Base-by-base conservation (phyloP, 2,888 invertebrate species). In the Oscheius myriophilus region DNA sequence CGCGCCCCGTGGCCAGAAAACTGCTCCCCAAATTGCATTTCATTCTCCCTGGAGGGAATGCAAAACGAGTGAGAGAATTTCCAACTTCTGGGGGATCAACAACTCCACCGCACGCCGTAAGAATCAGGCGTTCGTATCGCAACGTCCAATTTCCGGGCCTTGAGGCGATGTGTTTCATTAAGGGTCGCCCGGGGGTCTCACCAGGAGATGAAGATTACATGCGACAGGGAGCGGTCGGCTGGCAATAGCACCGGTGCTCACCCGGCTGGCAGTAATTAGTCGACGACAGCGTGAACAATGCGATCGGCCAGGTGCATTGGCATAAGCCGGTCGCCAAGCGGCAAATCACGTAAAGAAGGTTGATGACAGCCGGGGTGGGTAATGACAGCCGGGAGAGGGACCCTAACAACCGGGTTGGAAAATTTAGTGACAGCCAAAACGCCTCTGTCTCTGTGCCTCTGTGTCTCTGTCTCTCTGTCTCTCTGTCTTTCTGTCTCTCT, bases 231-330 rank as follows among this genome's bases (percentile, higher is more conserved):
- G 53, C 21, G 25, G 26, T 54, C 26, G 21, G n/a, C 21, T 23
- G 43, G 43, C 42, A 57, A 43, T 14, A 33, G 33, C 33, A 33
- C 4, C 33, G n/a, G n/a, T n/a, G n/a, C n/a, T n/a, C 33, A 33
- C 33, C 33, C 33, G 33, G 33, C 33, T 33, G 33, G 33, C 33
- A 33, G 61, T 61, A 61, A 61, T 61, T 61, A 61, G 26, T 25
- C 33, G 33, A 46, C 49, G 23, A 49, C 46, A 49, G 61, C 46
- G 46, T 46, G 61, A 61, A 61, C 61, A 61, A 61, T 61, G 61
- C 46, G 11, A 9, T n/a, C 33, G 61, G 49, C 26, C 61, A 61
- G 61, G 61, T 61, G 61, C 61, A 61, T 58, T 43, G 42, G 43
- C 58, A 58, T 58, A 58, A 58, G 42, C 58, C 25, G 21, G n/a